Evolutionary conservation across 2,888 invertebrate species (phyloP), one percentile per base, ranked within the genome.

Genomic region (Agapostemon virescens): DNA sequence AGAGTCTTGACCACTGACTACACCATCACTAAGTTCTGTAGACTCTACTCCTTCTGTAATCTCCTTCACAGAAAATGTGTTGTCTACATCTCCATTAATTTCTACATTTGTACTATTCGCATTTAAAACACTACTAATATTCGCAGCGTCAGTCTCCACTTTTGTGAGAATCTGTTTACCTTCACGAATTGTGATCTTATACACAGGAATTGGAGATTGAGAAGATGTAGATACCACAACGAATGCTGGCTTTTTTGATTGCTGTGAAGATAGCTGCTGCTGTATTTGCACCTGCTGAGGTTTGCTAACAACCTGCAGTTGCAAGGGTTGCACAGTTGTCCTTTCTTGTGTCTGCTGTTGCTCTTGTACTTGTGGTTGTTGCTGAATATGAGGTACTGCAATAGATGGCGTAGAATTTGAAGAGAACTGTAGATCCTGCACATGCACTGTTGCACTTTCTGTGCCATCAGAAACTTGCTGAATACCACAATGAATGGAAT

Each of bases 111-210:
- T 79, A 84, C 79, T 84, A 58, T 87, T 85, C 52, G 84, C 81
- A 84, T 88, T 88, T 72, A 88, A 82, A 78, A 89, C 89, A 83
- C 87, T 89, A 83, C 87, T 90, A 83, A 92, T 90, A 82, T 89
- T 90, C 20, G 90, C 81, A 49, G 89, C 89, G 70, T 91, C 93
- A 0, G 91, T 90, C 71, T 92, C 94, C 82, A 95, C 93, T 93
- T 95, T 95, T 11, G 95, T 94, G 88, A 96, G 93, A 67, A 95
- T 94, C 92, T 96, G 95, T 92, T 96, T 96, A 23, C 96, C 96
- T 93, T 96, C 96, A 90, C 95, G 95, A 79, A 96, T 93, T 49
- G 95, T 94, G 86, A 96, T 95, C 93, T 96, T 96, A 88, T 94
- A 95, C 87, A 93, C 91, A 11, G 93, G 92, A 38, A 87, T 89